These are phyloP conservation scores for Drosophila macrospina DNA, from an alignment of 2,888 invertebrate genomes.

Conservation along the genomic window DNA sequence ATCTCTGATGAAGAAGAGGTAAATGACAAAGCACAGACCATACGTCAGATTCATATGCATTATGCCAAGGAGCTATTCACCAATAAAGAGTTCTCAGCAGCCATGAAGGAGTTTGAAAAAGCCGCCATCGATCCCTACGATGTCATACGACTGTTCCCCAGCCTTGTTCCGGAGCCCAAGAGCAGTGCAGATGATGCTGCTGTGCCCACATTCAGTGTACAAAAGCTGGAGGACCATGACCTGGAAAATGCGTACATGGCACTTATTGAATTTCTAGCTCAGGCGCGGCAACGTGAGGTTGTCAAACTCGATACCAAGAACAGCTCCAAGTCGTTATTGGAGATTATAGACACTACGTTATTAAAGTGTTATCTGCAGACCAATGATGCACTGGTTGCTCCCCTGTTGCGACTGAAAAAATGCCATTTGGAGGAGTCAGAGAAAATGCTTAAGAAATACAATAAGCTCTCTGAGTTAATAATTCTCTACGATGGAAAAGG, in stretches of 20 bases:
- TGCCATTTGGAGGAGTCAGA: slow-evolving; percentile 98
- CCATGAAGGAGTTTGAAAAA: slow-evolving; percentile 96
- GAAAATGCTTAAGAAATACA: slow-evolving; percentile 92
- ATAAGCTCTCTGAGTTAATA: slow-evolving; percentile 96
- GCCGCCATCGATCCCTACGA: slow-evolving; percentile 97
- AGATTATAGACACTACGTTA: slow-evolving; percentile 98
- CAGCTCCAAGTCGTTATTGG: slow-evolving; percentile 87
- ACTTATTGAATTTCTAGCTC: slow-evolving; percentile 95
- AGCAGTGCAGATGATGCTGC: slow-evolving; percentile 64
- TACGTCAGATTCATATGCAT: slow-evolving; percentile 94
- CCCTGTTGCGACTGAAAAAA: slow-evolving; percentile 94
- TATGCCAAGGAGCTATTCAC: slow-evolving; percentile 96
- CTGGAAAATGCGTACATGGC: slow-evolving; percentile 95
- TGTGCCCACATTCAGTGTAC: slow-evolving; percentile 57
- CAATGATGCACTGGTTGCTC: slow-evolving; percentile 97
- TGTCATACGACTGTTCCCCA: slow-evolving; percentile 97
- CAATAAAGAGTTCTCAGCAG: slow-evolving; percentile 93
- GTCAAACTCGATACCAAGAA: slow-evolving; percentile 82
- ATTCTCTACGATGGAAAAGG: slow-evolving; percentile 98
- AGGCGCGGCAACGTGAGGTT: slow-evolving; percentile 87
- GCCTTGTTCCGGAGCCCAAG: slow-evolving; percentile 87
- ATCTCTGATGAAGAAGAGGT: slow-evolving; percentile 93
- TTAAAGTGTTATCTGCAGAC: slow-evolving; percentile 98
- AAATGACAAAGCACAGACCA: slow-evolving; percentile 92
- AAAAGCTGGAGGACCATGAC: slow-evolving; percentile 91